A percentile compares a stretch with the other conserved stretches of the same genome.
Evolutionary conservation across 2,113 vertebrate genomes (phyloP).

Genomic region (Willisornis vidua): DNA sequence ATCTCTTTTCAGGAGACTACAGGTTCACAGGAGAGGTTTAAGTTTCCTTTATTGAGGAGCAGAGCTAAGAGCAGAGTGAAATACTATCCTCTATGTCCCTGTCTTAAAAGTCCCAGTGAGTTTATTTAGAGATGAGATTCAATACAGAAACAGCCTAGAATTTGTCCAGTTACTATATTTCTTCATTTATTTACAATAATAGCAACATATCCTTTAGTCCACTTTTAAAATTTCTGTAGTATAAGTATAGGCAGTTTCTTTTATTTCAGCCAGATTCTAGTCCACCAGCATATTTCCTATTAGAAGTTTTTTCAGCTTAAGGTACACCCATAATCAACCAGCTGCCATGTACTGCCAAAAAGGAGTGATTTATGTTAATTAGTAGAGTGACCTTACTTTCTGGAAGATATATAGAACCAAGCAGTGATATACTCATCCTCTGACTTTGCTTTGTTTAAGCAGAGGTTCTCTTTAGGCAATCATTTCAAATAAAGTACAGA

Average conservation of each 20-base stretch:
- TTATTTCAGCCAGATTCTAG: not conserved
- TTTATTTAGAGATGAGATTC: not conserved
- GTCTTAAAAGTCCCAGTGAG: conserved; percentile 6
- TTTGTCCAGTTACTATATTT: not conserved
- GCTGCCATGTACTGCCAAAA: not conserved
- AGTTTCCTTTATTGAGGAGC: not conserved
- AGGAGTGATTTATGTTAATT: not conserved
- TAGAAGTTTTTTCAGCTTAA: not conserved
- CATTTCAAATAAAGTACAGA: not conserved
- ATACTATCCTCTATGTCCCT: not conserved
- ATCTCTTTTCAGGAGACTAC: not conserved
- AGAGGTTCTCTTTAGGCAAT: not conserved
- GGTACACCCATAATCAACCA: not conserved
- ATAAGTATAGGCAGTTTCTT: not conserved
- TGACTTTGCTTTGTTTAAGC: not conserved
- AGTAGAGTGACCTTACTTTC: not conserved
- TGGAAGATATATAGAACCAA: not conserved
- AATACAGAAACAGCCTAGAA: not conserved
- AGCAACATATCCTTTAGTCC: not conserved
- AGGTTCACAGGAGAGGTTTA: not conserved
- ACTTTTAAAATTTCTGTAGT: not conserved
- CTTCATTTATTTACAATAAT: not conserved
- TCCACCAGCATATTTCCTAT: not conserved
- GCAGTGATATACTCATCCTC: not conserved
- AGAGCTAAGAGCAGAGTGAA: conserved; percentile 15